phyloP scores from a whole-genome alignment of 2,797 vertebrate genomes.

The Coilia nasus region DNA sequence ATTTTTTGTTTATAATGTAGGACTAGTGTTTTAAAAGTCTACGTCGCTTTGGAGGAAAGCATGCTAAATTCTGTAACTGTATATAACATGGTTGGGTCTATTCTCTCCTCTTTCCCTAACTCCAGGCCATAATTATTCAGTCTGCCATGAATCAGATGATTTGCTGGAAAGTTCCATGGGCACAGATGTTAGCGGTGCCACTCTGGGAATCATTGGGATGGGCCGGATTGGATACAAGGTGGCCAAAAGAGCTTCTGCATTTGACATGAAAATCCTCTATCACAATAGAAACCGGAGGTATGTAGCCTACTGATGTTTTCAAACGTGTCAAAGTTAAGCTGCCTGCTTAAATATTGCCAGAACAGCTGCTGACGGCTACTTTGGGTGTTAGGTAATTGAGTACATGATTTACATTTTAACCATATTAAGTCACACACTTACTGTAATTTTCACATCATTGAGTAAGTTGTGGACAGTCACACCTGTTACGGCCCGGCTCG shows the following conservation, averaged over 20 bases:
- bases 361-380: not conserved
- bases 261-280: constrained; percentile 84
- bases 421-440: not conserved
- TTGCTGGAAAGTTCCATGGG: constrained; percentile 65
- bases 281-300: constrained; percentile 79
- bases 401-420: not conserved
- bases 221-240: constrained; percentile 79
- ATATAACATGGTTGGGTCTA: not conserved
- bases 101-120: not conserved
- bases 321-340: not conserved
- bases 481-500: no score
- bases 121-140: constrained; percentile 70
- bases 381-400: not conserved
- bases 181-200: constrained; percentile 71
- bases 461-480: not conserved
- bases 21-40: no score
- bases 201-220: constrained; percentile 81
- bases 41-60: no score
- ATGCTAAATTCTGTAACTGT: no score
- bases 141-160: constrained; percentile 58
- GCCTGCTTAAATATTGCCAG: constrained; percentile 9
- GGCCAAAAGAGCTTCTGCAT: constrained; percentile 74
- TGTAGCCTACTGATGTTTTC: constrained; percentile 22
- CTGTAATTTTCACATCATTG: not conserved
- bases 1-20: no score